phyloP scores from a whole-genome alignment of 2,888 invertebrate genomes.

The Oscheius myriophilus region DNA sequence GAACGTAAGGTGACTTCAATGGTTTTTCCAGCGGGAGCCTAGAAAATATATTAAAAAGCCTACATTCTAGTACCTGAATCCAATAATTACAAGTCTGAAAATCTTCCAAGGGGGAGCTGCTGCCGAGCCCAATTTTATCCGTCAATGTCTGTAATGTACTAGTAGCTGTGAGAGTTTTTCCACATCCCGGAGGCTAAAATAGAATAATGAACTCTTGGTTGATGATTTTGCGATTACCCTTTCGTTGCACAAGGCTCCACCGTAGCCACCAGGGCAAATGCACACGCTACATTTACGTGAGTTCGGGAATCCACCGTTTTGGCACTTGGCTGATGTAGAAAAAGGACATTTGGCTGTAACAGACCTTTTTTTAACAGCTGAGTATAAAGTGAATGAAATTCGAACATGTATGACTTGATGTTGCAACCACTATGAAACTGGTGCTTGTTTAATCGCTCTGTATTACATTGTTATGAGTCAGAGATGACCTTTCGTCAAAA shows the following conservation, averaged over 20 bases:
- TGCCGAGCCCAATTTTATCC: constrained; percentile 39
- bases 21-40: constrained; percentile 44
- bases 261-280: constrained; percentile 64
- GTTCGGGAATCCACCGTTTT: constrained; percentile 61
- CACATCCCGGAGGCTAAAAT: constrained; percentile 46
- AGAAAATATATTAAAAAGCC: constrained; percentile 5
- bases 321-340: constrained; percentile 45
- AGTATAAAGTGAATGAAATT: no score
- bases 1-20: constrained; percentile 52
- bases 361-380: no score
- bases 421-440: no score
- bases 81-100: constrained; percentile 44
- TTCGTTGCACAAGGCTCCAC: constrained; percentile 49
- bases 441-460: no score
- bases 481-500: no score
- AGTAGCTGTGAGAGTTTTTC: constrained; percentile 38
- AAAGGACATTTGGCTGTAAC: constrained; percentile 40
- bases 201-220: neutral
- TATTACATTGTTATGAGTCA: no score
- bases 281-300: constrained; percentile 57
- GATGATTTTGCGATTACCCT: constrained; percentile 20
- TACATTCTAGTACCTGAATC: constrained; percentile 23
- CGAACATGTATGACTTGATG: no score
- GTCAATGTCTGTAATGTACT: constrained; percentile 26
- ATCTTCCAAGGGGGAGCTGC: constrained; percentile 33